Conservation (phyloP, 1,140 invertebrate genomes). For the Drosophila prosaltans region DNA sequence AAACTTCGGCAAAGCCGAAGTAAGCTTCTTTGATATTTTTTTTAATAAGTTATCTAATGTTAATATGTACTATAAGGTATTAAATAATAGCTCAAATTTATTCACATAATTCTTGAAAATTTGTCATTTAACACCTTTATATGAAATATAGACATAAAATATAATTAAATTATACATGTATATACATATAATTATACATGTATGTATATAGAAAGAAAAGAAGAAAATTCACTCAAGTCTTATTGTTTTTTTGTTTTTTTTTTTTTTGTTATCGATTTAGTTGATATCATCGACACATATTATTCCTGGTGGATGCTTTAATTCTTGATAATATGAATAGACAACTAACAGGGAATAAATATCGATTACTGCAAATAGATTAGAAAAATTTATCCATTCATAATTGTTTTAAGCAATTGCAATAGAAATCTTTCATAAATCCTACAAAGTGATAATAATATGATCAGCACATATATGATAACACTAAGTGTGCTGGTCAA, state of each 20-base stretch:
- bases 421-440: too few species aligned
- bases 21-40: too few species aligned
- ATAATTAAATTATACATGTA: too few species aligned
- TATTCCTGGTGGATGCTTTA: slow-evolving; percentile 13
- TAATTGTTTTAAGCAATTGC: background rate
- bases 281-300: background rate
- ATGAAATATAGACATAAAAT: too few species aligned
- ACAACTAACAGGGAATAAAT: slow-evolving; percentile 21
- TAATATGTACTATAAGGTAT: background rate
- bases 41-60: background rate
- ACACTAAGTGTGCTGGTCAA: background rate
- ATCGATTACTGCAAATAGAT: slow-evolving; percentile 23
- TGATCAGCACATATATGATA: slow-evolving; percentile 10
- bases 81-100: background rate
- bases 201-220: too few species aligned
- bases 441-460: slow-evolving; percentile 25
- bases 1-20: too few species aligned
- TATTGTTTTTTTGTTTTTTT: background rate
- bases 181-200: too few species aligned
- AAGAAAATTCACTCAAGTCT: background rate
- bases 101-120: too few species aligned
- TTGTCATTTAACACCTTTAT: too few species aligned
- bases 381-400: background rate
- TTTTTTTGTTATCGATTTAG: background rate
- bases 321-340: slow-evolving; percentile 17